phyloP scores from a whole-genome alignment of 2,797 vertebrate species.

The Ceryle rudis region DNA sequence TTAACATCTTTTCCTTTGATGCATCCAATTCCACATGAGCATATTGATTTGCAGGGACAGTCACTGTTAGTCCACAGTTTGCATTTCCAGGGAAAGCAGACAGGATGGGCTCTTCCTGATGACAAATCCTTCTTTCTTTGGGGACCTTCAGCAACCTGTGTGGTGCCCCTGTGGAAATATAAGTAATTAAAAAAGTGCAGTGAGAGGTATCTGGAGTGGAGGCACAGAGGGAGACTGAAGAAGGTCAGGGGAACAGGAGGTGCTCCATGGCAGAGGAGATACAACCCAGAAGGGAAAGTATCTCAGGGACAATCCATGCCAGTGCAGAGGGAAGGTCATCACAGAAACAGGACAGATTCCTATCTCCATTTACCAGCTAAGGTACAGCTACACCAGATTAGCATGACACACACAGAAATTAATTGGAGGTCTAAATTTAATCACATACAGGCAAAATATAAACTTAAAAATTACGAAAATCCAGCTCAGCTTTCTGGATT shows the following conservation, averaged over 20 bases:
- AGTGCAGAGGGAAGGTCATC: accelerated
- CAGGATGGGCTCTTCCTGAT: not conserved
- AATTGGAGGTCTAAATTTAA: not conserved
- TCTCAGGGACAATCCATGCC: no score
- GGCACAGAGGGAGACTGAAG: not conserved
- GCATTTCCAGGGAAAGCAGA: not conserved
- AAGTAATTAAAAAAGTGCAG: not conserved
- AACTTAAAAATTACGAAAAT: not conserved
- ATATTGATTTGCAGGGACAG: not conserved
- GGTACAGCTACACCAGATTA: not conserved
- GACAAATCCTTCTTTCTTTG: not conserved
- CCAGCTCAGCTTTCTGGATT: not conserved
- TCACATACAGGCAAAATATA: not conserved
- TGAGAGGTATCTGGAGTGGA: not conserved
- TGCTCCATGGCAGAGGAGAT: not conserved
- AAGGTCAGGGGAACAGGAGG: not conserved
- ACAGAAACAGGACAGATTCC: not conserved
- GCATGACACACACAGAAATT: not conserved
- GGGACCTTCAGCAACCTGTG: not conserved
- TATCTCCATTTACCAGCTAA: not conserved
- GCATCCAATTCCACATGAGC: not conserved
- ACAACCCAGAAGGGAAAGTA: not conserved
- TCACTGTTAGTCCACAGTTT: not conserved
- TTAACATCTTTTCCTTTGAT: not conserved
- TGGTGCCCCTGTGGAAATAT: not conserved